Conservation (phyloP, 2,113 vertebrate species). For the Galemys pyrenaicus region DNA sequence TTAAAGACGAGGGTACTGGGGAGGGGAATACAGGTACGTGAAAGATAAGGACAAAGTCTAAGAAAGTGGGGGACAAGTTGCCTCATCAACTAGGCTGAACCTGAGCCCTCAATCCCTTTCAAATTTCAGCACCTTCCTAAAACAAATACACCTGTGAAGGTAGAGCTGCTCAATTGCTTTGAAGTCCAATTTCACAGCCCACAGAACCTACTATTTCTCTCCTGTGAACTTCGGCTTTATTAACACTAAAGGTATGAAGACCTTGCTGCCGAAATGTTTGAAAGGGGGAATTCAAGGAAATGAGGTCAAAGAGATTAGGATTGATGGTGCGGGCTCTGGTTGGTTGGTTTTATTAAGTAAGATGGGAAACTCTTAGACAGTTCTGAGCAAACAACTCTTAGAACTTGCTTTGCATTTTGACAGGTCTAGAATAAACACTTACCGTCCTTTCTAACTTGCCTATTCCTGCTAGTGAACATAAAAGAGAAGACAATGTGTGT, state of each 20-base stretch:
- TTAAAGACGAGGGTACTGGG: too few relatives aligned
- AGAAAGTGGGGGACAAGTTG: neutral
- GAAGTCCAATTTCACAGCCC: neutral
- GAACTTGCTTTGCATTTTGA: neutral
- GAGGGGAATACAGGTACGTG: neutral
- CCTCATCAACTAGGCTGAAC: accelerated
- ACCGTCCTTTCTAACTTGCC: neutral
- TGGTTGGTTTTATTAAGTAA: neutral
- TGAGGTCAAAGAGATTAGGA: too few relatives aligned
- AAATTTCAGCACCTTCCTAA: neutral
- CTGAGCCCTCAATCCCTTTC: neutral
- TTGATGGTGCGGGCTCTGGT: neutral
- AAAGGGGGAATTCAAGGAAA: neutral
- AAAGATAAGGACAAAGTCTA: neutral
- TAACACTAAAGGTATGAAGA: too few relatives aligned
- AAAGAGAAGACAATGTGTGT: neutral
- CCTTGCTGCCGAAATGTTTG: neutral
- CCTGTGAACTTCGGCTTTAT: neutral
- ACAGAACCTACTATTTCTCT: neutral
- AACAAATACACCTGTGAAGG: neutral
- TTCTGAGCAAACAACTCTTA: neutral
- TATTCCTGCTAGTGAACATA: neutral
- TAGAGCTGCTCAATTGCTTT: neutral
- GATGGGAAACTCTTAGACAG: neutral
- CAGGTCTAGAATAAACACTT: neutral